Base-by-base conservation (phyloP, 2,113 vertebrate species). In the Cryptotis parvus region DNA sequence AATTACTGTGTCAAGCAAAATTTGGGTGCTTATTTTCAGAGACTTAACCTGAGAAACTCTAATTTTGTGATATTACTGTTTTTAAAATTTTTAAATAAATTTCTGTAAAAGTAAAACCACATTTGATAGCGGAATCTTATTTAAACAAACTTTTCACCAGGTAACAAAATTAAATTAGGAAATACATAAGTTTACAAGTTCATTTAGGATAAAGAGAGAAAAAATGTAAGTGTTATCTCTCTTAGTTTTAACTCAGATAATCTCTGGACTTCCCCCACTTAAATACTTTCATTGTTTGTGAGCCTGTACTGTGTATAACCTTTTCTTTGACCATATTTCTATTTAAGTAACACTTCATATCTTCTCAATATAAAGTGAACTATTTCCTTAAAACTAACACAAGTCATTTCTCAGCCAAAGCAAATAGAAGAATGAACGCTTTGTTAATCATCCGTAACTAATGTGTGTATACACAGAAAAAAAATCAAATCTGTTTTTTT, bases 391-490 rank as follows among this genome's bases (percentile, higher is more conserved):
- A 96, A 91, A 94, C 95, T 93, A 97, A 97, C 94, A 96, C 89
- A 95, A 96, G 96, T 97, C 95, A 89, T 77, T 97, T 96, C 96
- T 97, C 95, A 97, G 97, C 97, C 97, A 98, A 98, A 97, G 96
- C 96, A 98, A 98, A 98, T 95, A 97, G 97, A 94, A 97, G 95
- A 98, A 96, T 97, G 97, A 98, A 97, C 97, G 96, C 97, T 97
- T 98, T 98, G 97, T 96, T 98, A 98, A 98, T 98, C 97, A 98
- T 98, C 98, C 95, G 83, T 97, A 98, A 98, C 97, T 98, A 98
- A 98, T 87, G 96, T 98, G 97, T 97, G 94, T 97, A 92, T 95
- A 97, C 93, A 97, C 87, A 96, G 90, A 96, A 68, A 92, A 78
- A 95, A 97, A 97, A 97, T 96, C 90, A 96, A 96, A 97, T 97